phyloP scores from a whole-genome alignment of 2,888 invertebrate species.

The Protodeltote pygarga region DNA sequence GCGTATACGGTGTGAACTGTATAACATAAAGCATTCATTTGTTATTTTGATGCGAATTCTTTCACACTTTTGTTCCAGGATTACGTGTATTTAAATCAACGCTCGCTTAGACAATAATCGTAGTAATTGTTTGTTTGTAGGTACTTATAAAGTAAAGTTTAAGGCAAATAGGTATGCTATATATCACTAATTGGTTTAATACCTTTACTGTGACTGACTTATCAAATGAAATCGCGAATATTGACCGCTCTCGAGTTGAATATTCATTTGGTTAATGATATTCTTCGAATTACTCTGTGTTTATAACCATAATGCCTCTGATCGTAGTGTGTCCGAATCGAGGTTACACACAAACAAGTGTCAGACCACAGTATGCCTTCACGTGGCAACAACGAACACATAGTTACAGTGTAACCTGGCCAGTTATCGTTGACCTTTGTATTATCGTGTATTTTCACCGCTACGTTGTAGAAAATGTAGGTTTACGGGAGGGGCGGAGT shows the following conservation, averaged over 20 bases:
- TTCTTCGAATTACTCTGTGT: conserved; percentile 84
- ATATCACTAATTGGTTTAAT: conserved; percentile 21
- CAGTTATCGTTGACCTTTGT: conserved; percentile 60
- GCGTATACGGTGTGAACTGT: conserved; percentile 73
- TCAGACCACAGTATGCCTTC: conserved; percentile 72
- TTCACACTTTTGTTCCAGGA: conserved; percentile 50
- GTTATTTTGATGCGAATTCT: conserved; percentile 74
- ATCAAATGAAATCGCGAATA: conserved; percentile 65
- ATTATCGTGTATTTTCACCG: conserved; percentile 68
- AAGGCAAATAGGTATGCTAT: background rate
- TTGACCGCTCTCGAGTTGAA: conserved; percentile 67
- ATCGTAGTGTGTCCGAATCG: conserved; percentile 82
- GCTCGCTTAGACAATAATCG: conserved; percentile 2
- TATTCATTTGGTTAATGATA: conserved; percentile 84
- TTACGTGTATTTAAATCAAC: conserved; percentile 17
- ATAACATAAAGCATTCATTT: conserved; percentile 69
- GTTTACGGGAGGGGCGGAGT: conserved; percentile 60
- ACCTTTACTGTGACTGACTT: conserved; percentile 36
- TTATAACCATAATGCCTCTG: conserved; percentile 80
- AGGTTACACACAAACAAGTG: conserved; percentile 81
- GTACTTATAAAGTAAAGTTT: too few relatives aligned
- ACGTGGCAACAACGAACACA: conserved; percentile 84
- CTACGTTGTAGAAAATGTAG: conserved; percentile 42
- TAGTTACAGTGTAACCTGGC: conserved; percentile 68
- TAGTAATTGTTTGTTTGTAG: conserved; percentile 1